Percentiles rank a stretch among this genome's conserved stretches.
Conservation (phyloP, 2,113 vertebrate genomes). For the Dicaeum eximium region DNA sequence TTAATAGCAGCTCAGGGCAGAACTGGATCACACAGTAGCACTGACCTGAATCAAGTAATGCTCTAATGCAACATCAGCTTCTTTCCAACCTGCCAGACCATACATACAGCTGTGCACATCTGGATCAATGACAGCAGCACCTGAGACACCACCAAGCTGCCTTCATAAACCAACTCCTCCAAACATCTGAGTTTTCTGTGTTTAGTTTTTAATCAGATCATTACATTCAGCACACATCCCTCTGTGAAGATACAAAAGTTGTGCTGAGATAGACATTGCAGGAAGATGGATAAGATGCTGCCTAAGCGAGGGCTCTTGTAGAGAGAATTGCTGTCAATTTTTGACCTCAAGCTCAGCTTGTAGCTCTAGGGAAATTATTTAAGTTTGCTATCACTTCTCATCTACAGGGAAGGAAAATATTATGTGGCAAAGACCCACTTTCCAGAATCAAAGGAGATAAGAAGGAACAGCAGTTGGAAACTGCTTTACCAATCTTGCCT, state of each 20-base stretch:
- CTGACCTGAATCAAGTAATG: neutral
- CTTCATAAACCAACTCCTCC: neutral
- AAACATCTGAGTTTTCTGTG: neutral
- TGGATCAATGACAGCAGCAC: neutral
- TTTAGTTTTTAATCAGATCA: neutral
- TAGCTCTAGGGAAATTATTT: neutral
- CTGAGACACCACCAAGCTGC: neutral
- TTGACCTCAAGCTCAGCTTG: neutral
- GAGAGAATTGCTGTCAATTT: neutral
- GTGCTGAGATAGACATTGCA: neutral
- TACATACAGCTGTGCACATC: neutral
- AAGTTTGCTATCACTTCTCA: neutral
- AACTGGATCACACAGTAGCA: neutral
- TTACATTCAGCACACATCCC: neutral
- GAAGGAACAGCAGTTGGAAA: neutral
- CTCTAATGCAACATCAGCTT: neutral
- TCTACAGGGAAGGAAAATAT: neutral
- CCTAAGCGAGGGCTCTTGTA: neutral
- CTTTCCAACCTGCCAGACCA: neutral
- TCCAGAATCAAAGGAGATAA: neutral
- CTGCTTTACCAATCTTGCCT: neutral
- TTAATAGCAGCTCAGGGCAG: neutral
- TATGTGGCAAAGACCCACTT: neutral
- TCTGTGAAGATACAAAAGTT: neutral
- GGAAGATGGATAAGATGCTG: neutral